Evolutionary conservation across 1,140 invertebrate genomes (phyloP).

Genomic region (Himalopsyche phryganea): DNA sequence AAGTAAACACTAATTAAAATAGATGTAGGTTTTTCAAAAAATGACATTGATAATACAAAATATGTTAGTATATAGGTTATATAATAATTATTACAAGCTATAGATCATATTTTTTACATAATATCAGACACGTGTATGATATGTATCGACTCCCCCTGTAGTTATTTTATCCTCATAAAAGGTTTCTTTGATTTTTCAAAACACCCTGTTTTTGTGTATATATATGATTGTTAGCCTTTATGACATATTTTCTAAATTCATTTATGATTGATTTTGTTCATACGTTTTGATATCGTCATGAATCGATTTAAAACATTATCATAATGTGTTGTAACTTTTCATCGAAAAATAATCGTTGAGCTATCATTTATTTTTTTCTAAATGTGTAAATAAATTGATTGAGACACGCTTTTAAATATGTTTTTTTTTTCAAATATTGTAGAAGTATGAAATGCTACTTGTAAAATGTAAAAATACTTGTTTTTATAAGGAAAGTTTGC

Average conservation of each 20-base stretch:
- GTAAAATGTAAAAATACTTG: not conserved
- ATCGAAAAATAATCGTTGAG: too few relatives aligned
- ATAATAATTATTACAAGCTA: constrained; percentile 19
- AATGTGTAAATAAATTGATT: too few relatives aligned
- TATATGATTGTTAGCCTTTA: constrained; percentile 13
- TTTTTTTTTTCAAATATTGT: too few relatives aligned
- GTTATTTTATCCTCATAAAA: constrained; percentile 11
- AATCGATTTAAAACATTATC: too few relatives aligned
- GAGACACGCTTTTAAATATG: too few relatives aligned
- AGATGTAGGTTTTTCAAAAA: constrained; percentile 31
- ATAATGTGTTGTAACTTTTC: too few relatives aligned
- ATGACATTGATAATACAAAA: constrained; percentile 34
- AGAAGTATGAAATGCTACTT: too few relatives aligned
- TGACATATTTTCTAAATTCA: not conserved
- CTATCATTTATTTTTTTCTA: too few relatives aligned
- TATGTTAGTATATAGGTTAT: constrained; percentile 24
- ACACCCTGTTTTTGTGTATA: constrained; percentile 22
- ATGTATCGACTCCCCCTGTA: constrained; percentile 35
- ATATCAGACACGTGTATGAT: constrained; percentile 32
- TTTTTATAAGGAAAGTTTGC: not conserved
- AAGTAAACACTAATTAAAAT: constrained; percentile 17
- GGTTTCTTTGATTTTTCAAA: constrained; percentile 17
- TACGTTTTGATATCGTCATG: too few relatives aligned
- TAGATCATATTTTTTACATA: constrained; percentile 20
- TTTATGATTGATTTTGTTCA: not conserved